Evolutionary conservation across 2,888 invertebrate species (phyloP), one percentile per base, ranked within the genome.

Genomic region (Ormyrus labotus): DNA sequence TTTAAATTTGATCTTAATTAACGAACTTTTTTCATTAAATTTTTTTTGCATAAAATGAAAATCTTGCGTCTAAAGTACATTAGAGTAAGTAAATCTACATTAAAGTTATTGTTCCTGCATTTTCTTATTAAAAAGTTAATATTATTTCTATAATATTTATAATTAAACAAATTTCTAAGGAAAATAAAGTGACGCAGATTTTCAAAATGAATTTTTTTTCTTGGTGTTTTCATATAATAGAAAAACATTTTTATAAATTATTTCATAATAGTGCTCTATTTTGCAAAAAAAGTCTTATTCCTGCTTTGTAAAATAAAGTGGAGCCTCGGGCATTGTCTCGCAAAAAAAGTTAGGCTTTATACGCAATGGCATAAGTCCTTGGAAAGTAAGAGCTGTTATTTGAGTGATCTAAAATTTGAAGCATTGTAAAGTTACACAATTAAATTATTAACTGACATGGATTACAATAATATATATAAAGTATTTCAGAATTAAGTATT

Each of bases 161-260:
- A 53, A 51, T 50, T 61, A 63, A 45, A 47, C 5, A 57, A 34
- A 60, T 61, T 53, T 65, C 45, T 4, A 10, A 69, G 51, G 48
- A 67, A 74, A 70, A 76, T 63, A 55, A 68, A 71, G 47, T 58
- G 57, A 64, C 50, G 55, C 68, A 69, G 53, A 58, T 69, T 53
- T 80, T 50, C 9, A 63, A 47, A 69, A 71, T 51, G 19, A 63
- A 63, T 51, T 73, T 61, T 51, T 51, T 68, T 67, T 78, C 47
- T 78, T 61, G 5, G 6, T 4, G 34, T 11, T 48, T 67, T 55
- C 48, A 58, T 34, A 63, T 50, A n/a, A n/a, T 67, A 53, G 61
- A 78, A 57, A 63, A 65, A 19, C 6, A 48, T 11, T 60, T 70
- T 64, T 67, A 69, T 69, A 73, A 73, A 69, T 68, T 55, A 79